Evolutionary conservation across 2,113 vertebrate genomes (phyloP), one percentile per base, ranked within the genome.

Genomic region (Hippocampus abdominalis): DNA sequence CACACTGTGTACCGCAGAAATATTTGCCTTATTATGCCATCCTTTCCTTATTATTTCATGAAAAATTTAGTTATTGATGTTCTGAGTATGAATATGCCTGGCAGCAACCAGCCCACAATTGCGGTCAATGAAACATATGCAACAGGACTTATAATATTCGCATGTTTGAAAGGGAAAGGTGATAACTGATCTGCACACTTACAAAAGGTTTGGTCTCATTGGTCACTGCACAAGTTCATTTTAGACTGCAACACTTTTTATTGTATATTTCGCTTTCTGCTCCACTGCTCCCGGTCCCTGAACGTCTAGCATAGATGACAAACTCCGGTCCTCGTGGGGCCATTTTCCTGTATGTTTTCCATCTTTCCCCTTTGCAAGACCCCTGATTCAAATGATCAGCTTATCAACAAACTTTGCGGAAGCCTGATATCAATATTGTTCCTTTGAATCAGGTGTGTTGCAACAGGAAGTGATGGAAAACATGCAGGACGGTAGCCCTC

Each of bases 121-220:
- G 15, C 46, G 63, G 66, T 70, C 56, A 71, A 66, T 69, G 65
- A 84, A 84, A 75, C 69, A 71, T 82, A 84, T 84, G 81, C 75
- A 66, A 76, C n/a, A 13, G 42, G 48, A 74, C 63, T 48, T 66
- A 66, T 72, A 56, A 44, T 71, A 36, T 6, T 36, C 32, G 0
- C 3, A 53, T 64, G 74, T 72, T 66, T 82, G 54, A 72, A 36
- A 72, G 60, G 56, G 39, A 76, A 53, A 25, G 39, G 72, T 13
- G 8, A 70, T 64, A 68, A 59, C 10, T 44, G 13, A 59, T 75
- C 70, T 75, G 65, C 70, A 49, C 25, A 5, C 25, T 62, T 25
- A 64, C 63, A 63, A 62, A 44, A 74, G 36, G 29, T 63, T 39
- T 65, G 42, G 46, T 2, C 56, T 2, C 56, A 57, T 27, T 57